Conservation (phyloP, 1,140 invertebrate species). For the Aphidius ervi region DNA sequence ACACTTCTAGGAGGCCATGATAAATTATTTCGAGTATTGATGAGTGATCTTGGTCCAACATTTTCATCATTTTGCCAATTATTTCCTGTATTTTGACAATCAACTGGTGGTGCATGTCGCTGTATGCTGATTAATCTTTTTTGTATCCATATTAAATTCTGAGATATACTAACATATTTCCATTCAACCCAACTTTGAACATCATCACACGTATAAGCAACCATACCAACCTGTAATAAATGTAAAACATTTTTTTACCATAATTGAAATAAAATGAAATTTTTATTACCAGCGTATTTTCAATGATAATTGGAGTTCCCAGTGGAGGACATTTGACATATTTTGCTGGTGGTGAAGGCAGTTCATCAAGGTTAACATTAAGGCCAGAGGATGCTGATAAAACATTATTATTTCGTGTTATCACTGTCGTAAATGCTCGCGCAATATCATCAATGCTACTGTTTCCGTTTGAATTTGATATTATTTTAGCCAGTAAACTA, state of each 20-base stretch:
- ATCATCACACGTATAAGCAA: constrained; percentile 37
- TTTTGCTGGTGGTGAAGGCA: constrained; percentile 18
- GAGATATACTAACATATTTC: constrained; percentile 34
- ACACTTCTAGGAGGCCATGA: no score
- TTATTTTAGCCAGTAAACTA: constrained; percentile 15
- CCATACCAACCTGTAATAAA: constrained; percentile 29
- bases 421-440: constrained; percentile 17
- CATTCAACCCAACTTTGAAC: constrained; percentile 33
- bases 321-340: constrained; percentile 31
- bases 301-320: constrained; percentile 30
- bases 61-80: not conserved
- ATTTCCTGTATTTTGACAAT: not conserved
- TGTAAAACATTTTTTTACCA: constrained; percentile 1
- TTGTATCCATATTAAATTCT: constrained; percentile 34
- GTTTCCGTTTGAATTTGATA: constrained; percentile 11
- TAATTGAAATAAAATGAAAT: not conserved
- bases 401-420: constrained; percentile 6
- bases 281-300: constrained; percentile 26
- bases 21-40: not conserved
- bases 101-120: not conserved
- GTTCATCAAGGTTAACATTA: constrained; percentile 16
- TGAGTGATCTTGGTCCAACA: not conserved
- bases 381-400: constrained; percentile 17
- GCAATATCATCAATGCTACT: constrained; percentile 19
- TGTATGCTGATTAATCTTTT: constrained; percentile 1